phyloP scores from a whole-genome alignment of 2,113 vertebrate genomes.

The Odocoileus hemionus region DNA sequence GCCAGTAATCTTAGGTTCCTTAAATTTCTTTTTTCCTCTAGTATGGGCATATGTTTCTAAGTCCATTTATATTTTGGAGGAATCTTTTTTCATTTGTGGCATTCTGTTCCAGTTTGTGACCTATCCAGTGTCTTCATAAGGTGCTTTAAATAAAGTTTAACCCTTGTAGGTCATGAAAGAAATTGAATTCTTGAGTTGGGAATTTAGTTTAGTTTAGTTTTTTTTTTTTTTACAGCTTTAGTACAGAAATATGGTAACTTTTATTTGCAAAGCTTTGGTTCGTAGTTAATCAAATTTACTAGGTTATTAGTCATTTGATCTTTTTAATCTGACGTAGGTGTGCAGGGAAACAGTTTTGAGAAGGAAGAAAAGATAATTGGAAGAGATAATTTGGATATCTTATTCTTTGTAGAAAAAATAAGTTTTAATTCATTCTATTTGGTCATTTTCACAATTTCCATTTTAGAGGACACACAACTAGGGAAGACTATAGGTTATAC shows the following conservation, averaged over 20 bases:
- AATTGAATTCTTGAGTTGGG: constrained; percentile 6
- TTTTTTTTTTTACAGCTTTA: background rate
- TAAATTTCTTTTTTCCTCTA: background rate
- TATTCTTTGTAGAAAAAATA: background rate
- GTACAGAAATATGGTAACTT: background rate
- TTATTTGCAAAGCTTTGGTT: background rate
- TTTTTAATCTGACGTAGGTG: background rate
- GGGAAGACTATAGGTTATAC: background rate
- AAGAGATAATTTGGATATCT: background rate
- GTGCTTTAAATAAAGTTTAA: background rate
- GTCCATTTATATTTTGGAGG: background rate
- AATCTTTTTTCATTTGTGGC: background rate
- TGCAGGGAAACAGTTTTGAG: background rate
- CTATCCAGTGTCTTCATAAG: background rate
- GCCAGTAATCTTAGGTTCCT: background rate
- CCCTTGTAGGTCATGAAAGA: background rate
- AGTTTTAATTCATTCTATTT: background rate
- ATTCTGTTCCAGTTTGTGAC: background rate
- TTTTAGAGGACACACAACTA: background rate
- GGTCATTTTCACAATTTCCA: background rate
- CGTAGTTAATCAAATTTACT: background rate
- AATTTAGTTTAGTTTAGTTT: background rate
- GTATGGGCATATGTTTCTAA: background rate
- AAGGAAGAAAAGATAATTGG: background rate
- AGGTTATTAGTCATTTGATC: background rate